phyloP scores from a whole-genome alignment of 2,797 vertebrate species.

The Florisuga fusca region DNA sequence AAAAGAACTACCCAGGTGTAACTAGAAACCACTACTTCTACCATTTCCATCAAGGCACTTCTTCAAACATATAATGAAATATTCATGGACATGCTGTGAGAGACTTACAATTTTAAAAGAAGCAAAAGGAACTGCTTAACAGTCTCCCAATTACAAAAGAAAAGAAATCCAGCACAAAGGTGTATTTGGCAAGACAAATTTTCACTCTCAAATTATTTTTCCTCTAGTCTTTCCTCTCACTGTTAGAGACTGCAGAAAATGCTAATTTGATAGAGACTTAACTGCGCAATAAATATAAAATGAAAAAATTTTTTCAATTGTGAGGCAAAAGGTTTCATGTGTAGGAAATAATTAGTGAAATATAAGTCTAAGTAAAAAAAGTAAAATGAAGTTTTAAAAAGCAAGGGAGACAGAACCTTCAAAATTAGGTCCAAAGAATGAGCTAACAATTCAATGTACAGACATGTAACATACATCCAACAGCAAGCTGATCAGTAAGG shows the following conservation, averaged over 20 bases:
- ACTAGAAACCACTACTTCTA: not conserved
- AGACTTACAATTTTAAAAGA: not conserved
- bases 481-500: not conserved
- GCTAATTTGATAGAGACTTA: not conserved
- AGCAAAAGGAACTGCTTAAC: not conserved
- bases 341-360: not conserved
- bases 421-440: not conserved
- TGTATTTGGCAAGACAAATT: not conserved
- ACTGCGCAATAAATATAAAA: not conserved
- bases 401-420: not conserved
- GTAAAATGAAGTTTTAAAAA: not conserved
- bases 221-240: not conserved
- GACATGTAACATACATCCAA: not conserved
- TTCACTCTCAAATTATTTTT: not conserved
- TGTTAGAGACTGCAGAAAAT: not conserved
- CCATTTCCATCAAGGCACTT: not conserved
- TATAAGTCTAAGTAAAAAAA: not conserved
- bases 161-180: not conserved
- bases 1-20: not conserved
- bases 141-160: not conserved
- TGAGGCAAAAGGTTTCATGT: not conserved
- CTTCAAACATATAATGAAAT: conserved; percentile 13
- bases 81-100: not conserved
- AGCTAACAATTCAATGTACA: not conserved
- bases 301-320: not conserved